phyloP scores from a whole-genome alignment of 2,888 invertebrate genomes.

The Himalopsyche anomala region DNA sequence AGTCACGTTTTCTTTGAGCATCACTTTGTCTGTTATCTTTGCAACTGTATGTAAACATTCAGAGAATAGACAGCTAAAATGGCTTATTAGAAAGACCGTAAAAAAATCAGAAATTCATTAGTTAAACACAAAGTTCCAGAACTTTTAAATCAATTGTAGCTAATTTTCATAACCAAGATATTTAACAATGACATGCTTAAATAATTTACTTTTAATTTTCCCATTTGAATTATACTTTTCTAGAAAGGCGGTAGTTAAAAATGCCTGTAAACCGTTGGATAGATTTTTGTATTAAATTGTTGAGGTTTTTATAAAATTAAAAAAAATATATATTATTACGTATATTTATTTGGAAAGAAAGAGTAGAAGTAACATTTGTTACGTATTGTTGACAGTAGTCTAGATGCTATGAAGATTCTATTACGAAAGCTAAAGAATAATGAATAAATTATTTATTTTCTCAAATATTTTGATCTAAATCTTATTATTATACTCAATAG shows the following conservation, averaged over 20 bases:
- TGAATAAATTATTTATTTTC: constrained; percentile 38
- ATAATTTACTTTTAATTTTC: too few species aligned
- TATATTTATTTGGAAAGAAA: constrained; percentile 36
- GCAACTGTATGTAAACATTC: too few species aligned
- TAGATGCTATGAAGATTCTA: background rate
- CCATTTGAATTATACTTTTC: background rate
- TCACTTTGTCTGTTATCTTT: too few species aligned
- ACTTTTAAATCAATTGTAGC: too few species aligned
- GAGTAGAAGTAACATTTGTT: constrained; percentile 37
- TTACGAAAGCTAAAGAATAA: background rate
- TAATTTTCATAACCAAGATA: too few species aligned
- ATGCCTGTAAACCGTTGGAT: background rate
- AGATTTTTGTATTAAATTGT: constrained; percentile 34
- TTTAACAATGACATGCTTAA: too few species aligned
- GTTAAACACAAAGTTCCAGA: too few species aligned
- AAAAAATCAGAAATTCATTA: too few species aligned
- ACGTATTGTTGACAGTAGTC: background rate
- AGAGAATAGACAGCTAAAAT: too few species aligned
- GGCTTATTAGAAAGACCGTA: too few species aligned
- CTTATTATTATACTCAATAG: constrained; percentile 36
- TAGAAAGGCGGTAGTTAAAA: background rate
- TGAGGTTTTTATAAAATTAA: constrained; percentile 24
- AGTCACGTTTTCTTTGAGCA: too few species aligned
- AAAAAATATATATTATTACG: background rate
- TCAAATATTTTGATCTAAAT: constrained; percentile 38